Percentiles rank a stretch among this genome's conserved stretches.
Conservation (phyloP, 1,140 invertebrate genomes). For the Psix sp. region DNA sequence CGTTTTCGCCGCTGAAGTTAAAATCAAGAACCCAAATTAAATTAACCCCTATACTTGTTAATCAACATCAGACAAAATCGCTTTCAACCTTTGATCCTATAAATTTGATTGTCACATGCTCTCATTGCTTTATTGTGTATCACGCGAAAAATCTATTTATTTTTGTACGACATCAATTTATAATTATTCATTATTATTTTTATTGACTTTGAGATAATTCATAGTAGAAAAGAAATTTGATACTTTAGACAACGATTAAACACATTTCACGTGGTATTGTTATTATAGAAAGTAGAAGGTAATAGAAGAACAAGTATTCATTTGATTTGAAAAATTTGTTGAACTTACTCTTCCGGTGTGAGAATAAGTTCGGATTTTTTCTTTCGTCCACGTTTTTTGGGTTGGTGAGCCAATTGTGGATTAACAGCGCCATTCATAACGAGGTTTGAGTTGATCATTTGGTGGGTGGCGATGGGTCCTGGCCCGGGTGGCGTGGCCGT, state of each 20-base stretch:
- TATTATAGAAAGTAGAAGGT: too few relatives aligned
- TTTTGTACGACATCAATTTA: too few relatives aligned
- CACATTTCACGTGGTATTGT: too few relatives aligned
- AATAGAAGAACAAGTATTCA: too few relatives aligned
- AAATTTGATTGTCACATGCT: constrained; percentile 30
- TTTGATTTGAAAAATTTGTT: not conserved
- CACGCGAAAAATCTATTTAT: too few relatives aligned
- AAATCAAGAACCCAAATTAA: constrained; percentile 46
- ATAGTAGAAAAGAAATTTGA: too few relatives aligned
- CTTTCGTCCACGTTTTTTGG: constrained; percentile 89
- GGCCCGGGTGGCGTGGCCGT: constrained; percentile 67
- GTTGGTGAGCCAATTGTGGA: constrained; percentile 80
- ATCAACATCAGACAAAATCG: constrained; percentile 22
- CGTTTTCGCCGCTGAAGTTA: constrained; percentile 43
- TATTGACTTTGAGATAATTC: too few relatives aligned
- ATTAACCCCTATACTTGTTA: constrained; percentile 48
- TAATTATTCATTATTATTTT: too few relatives aligned
- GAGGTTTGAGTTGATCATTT: constrained; percentile 66
- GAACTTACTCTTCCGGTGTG: constrained; percentile 77
- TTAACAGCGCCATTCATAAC: constrained; percentile 76
- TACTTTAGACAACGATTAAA: too few relatives aligned
- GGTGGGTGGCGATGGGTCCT: constrained; percentile 63
- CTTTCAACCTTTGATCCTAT: constrained; percentile 17
- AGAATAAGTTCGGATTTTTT: constrained; percentile 82
- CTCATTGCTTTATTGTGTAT: too few relatives aligned